Evolutionary conservation across 2,113 vertebrate species (phyloP), one percentile per base, ranked within the genome.

Genomic region (Hyaena hyaena): DNA sequence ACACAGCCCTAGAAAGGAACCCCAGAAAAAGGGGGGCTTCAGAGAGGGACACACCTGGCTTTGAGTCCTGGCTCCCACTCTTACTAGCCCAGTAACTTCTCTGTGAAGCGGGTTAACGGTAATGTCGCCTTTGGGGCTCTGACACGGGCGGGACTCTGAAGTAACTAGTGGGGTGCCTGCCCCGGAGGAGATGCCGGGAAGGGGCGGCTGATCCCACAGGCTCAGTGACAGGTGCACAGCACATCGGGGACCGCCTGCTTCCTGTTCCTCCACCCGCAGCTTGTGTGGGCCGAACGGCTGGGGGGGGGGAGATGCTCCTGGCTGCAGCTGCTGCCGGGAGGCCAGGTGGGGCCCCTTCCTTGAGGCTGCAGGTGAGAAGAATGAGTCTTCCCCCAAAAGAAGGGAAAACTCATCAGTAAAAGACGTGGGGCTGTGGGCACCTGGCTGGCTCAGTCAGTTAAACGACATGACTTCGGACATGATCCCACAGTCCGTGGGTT

Each of bases 71-170:
- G 8, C 43, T 45, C 24, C 69, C 2, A 24, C 58, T 26, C 45
- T 65, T 33, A 39, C 43, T 33, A 69, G 73, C 82, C 10, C 0
- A 5, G 4, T 5, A 31, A 71, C 80, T 43, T n/a, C 28, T 87
- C 28, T 45, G 26, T 23, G 65, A 35, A 45, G 11, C 15, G 4
- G 50, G n/a, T 45, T 9, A 2, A 16, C 0, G 17, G 55, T 12
- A 10, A 17, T 1, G 1, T 28, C 0, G 0, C 63, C 33, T 63
- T 4, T 0, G 1, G 0, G 7, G 31, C 39, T 50, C 7, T 16
- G 14, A 19, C 43, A 15, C 0, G 8, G 19, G 28, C 0, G 0
- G 5, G 23, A 3, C 39, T n/a, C 5, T 0, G n/a, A 17, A 33
- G 28, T 26, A 19, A 23, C 14, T 8, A 4, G 66, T 4, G 11